Evolutionary conservation across 2,888 invertebrate genomes (phyloP).

Genomic region (Taphrorychus bicolor): DNA sequence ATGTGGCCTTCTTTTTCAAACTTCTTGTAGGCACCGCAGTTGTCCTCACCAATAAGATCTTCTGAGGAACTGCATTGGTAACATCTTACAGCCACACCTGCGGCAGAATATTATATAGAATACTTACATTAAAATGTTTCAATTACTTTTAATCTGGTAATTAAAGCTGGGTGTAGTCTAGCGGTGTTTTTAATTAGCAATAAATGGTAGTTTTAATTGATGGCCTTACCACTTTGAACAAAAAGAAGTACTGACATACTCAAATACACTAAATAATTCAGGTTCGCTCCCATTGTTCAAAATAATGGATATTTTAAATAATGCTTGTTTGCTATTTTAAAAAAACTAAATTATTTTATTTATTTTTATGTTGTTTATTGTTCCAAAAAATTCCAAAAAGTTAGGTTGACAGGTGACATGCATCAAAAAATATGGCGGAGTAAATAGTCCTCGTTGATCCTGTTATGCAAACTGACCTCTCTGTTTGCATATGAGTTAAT

Average conservation of each 20-base stretch:
- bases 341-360: no score
- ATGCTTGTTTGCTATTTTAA: no score
- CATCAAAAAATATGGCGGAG: no score
- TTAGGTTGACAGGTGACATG: no score
- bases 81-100: conserved; percentile 80
- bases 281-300: not conserved
- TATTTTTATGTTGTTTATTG: no score
- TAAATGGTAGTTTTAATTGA: not conserved
- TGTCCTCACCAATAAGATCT: conserved; percentile 80
- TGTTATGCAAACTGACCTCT: no score
- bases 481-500: no score
- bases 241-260: not conserved
- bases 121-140: no score
- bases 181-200: no score
- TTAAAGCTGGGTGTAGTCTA: not conserved
- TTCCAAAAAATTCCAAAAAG: no score
- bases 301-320: no score
- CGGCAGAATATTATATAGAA: not conserved
- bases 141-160: not conserved
- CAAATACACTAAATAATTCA: not conserved
- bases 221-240: not conserved
- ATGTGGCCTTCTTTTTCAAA: conserved; percentile 88
- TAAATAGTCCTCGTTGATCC: no score
- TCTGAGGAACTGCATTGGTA: conserved; percentile 93
- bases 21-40: conserved; percentile 87